A percentile compares a stretch with the other conserved stretches of the same genome.
Conservation (phyloP, 2,113 vertebrate species). For the Platysternon megacephalum region DNA sequence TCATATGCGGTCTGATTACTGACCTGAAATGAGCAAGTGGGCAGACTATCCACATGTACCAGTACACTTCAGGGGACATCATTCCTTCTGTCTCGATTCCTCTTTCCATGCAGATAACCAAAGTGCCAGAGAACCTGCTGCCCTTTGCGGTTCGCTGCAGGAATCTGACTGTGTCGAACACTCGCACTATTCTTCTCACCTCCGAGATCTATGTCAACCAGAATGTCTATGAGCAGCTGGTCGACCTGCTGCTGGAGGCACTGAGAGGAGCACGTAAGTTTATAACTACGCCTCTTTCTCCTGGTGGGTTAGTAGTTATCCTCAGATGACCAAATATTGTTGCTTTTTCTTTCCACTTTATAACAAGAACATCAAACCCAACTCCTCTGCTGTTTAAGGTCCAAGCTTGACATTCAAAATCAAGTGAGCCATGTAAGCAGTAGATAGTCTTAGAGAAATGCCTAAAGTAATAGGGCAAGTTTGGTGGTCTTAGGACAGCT, state of each 20-base stretch:
- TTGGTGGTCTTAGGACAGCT: not conserved
- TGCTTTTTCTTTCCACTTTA: not conserved
- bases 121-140: slow-evolving; percentile 95
- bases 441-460: not conserved
- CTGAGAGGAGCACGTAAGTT: slow-evolving; percentile 89
- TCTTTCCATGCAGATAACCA: slow-evolving; percentile 86
- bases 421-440: not conserved
- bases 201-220: slow-evolving; percentile 95
- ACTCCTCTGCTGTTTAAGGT: not conserved
- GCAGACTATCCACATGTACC: fast-evolving
- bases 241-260: slow-evolving; percentile 92
- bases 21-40: fast-evolving
- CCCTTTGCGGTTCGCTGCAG: slow-evolving; percentile 92
- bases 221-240: slow-evolving; percentile 92
- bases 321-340: fast-evolving
- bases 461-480: not conserved
- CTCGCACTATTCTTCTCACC: slow-evolving; percentile 92
- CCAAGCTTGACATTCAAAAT: not conserved
- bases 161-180: slow-evolving; percentile 90
- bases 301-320: fast-evolving
- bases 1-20: fast-evolving
- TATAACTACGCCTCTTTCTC: fast-evolving
- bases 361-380: not conserved
- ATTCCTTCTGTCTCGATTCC: not conserved
- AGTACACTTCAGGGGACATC: not conserved